These are phyloP conservation scores for Fissipunctia ypsillon DNA, from an alignment of 2,888 invertebrate species.

Conservation along the genomic window DNA sequence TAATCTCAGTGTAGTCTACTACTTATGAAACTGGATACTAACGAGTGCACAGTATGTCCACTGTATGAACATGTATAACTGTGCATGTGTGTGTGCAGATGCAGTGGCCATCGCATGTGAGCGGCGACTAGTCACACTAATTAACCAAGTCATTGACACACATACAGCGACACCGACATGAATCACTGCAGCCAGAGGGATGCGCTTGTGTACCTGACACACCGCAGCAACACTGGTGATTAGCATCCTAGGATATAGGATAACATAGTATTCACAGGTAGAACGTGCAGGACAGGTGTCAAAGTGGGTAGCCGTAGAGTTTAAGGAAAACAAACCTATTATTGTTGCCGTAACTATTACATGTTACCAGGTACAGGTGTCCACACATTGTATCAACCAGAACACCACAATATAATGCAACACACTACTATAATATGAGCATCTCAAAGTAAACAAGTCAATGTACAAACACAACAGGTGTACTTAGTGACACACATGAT, in stretches of 20 bases:
- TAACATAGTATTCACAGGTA: too few relatives aligned
- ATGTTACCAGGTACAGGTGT: neutral
- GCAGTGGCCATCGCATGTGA: neutral
- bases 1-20: neutral
- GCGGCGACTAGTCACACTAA: conserved; percentile 55
- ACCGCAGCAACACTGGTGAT: neutral
- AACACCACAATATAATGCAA: neutral
- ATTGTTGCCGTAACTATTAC: neutral
- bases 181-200: conserved; percentile 14
- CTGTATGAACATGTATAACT: neutral
- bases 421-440: neutral
- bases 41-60: conserved; percentile 3
- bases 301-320: neutral
- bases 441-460: conserved; percentile 21
- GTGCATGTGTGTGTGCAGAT: neutral
- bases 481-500: conserved; percentile 5
- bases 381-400: neutral
- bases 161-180: conserved; percentile 45
- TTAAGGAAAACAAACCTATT: neutral
- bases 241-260: neutral
- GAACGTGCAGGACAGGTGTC: neutral
- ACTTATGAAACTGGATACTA: neutral
- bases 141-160: conserved; percentile 72
- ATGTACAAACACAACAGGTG: conserved; percentile 14
- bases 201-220: neutral